phyloP scores from a whole-genome alignment of 2,797 vertebrate species.

The Gastrophryne carolinensis region DNA sequence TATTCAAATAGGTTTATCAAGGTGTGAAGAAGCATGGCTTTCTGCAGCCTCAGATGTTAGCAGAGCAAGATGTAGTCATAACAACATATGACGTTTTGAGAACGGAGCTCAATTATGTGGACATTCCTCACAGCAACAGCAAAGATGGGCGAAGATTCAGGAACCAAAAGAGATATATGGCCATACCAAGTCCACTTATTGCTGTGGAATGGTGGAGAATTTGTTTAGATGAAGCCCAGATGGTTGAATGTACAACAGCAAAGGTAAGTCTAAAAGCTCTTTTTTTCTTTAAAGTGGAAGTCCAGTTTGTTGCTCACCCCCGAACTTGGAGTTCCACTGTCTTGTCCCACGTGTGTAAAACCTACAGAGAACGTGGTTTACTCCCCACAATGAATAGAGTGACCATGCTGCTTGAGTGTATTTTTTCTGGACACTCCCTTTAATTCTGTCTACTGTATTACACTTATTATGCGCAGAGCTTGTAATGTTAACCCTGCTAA shows the following conservation, averaged over 20 bases:
- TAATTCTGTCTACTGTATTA: too few species aligned
- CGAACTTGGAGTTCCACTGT: too few species aligned
- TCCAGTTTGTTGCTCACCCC: too few species aligned
- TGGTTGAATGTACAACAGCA: conserved; percentile 96
- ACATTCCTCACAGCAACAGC: conserved; percentile 96
- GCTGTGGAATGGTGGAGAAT: conserved; percentile 99
- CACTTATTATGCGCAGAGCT: too few species aligned
- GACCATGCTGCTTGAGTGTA: too few species aligned
- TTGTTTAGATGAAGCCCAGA: conserved; percentile 97
- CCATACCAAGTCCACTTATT: conserved; percentile 93
- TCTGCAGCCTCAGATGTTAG: conserved; percentile 89
- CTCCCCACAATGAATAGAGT: too few species aligned
- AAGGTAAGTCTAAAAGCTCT: conserved; percentile 87
- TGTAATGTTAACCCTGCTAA: too few species aligned
- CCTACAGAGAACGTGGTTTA: too few species aligned
- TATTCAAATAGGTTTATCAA: conserved; percentile 83
- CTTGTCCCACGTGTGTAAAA: too few species aligned
- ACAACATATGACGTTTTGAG: conserved; percentile 96
- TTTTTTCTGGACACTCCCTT: too few species aligned
- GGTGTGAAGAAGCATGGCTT: conserved; percentile 97
- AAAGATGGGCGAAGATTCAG: conserved; percentile 90
- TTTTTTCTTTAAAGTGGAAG: too few species aligned
- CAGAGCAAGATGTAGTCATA: conserved; percentile 95
- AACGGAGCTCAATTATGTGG: conserved; percentile 92
- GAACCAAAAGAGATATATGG: conserved; percentile 98